Evolutionary conservation across 1,140 invertebrate species (phyloP).

Genomic region (Heterodera carotae): DNA sequence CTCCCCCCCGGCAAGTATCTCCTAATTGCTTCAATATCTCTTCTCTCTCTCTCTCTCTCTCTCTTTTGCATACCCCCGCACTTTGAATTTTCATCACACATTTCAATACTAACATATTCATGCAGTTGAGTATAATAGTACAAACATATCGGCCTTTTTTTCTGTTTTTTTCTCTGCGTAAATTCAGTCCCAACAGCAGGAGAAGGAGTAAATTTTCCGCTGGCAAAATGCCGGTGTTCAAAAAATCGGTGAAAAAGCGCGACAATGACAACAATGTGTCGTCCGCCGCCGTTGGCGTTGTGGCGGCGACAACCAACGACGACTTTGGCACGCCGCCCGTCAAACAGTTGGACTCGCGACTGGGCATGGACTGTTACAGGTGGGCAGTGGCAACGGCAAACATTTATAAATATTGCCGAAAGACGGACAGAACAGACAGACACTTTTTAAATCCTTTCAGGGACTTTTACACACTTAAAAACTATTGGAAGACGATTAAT

Average conservation of each 20-base stretch:
- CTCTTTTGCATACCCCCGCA: no score
- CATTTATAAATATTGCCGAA: no score
- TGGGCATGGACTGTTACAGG: constrained; percentile 41
- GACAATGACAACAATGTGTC: constrained; percentile 4
- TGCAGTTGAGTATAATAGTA: no score
- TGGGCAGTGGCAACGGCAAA: no score
- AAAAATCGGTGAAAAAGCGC: constrained; percentile 24
- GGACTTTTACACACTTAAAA: constrained; percentile 45
- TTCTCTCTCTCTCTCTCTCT: no score
- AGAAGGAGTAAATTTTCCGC: background rate
- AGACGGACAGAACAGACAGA: background rate
- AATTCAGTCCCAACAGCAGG: no score
- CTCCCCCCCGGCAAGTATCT: no score
- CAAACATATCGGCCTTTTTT: no score
- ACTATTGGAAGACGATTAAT: constrained; percentile 44
- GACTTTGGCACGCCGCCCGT: constrained; percentile 31
- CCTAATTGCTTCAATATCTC: no score
- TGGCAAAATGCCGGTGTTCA: constrained; percentile 30
- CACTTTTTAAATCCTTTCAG: background rate
- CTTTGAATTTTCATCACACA: no score
- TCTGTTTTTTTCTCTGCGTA: no score
- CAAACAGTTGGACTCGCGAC: constrained; percentile 36
- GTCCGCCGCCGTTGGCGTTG: background rate
- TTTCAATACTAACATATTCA: no score
- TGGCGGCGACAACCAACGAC: constrained; percentile 1